These are phyloP conservation scores for Danionella cerebrum DNA, from an alignment of 2,113 vertebrate genomes.

Conservation along the genomic window DNA sequence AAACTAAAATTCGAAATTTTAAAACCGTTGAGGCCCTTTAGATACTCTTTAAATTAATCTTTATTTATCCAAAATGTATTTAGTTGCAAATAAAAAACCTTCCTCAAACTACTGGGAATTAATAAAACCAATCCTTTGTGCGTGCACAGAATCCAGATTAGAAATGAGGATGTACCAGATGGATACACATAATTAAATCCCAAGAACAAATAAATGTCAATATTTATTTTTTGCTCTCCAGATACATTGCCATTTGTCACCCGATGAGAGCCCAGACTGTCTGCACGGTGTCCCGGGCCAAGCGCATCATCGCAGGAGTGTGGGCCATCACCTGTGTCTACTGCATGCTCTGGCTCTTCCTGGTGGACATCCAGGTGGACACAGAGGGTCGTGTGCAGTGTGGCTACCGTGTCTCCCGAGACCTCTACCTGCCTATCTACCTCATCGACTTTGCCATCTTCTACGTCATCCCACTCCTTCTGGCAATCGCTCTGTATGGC, in stretches of 20 bases:
- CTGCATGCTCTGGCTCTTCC: slow-evolving; percentile 76
- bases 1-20: too few relatives aligned
- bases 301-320: slow-evolving; percentile 60
- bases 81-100: too few relatives aligned
- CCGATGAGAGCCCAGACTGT: slow-evolving; percentile 67
- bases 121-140: too few relatives aligned
- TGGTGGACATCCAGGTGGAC: slow-evolving; percentile 69
- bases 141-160: too few relatives aligned
- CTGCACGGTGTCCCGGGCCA: slow-evolving; percentile 69
- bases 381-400: slow-evolving; percentile 59
- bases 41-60: too few relatives aligned
- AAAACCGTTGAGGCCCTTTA: too few relatives aligned
- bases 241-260: slow-evolving; percentile 74
- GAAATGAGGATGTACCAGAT: neutral
- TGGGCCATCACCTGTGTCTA: slow-evolving; percentile 69
- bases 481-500: slow-evolving; percentile 65
- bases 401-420: slow-evolving; percentile 68
- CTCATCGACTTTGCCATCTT: slow-evolving; percentile 75
- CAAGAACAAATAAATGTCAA: neutral
- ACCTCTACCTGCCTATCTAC: slow-evolving; percentile 77
- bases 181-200: neutral
- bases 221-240: slow-evolving; percentile 20
- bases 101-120: too few relatives aligned
- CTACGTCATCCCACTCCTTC: slow-evolving; percentile 66
- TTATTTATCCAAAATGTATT: too few relatives aligned